A percentile compares a stretch with the other conserved stretches of the same genome.
These are phyloP conservation scores for Diorhabda elongata DNA, from an alignment of 1,140 invertebrate species.

Conservation along the genomic window DNA sequence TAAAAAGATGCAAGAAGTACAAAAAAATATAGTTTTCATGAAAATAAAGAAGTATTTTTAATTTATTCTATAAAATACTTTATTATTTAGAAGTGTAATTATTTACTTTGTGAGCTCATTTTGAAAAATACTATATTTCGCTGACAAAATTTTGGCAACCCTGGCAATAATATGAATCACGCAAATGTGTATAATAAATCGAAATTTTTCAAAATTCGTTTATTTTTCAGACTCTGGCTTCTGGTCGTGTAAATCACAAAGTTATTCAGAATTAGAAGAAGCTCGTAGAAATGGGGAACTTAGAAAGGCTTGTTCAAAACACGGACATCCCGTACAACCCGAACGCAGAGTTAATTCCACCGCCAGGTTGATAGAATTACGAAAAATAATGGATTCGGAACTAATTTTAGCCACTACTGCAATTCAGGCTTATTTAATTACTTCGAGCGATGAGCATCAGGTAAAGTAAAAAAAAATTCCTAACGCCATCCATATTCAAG, in stretches of 20 bases:
- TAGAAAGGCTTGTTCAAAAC: slow-evolving; percentile 39
- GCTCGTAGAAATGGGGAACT: slow-evolving; percentile 32
- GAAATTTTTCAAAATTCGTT: neutral
- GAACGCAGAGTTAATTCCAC: slow-evolving; percentile 39
- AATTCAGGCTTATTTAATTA: slow-evolving; percentile 71
- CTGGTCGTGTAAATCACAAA: neutral
- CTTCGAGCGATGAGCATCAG: slow-evolving; percentile 76
- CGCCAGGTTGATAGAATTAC: slow-evolving; percentile 51
- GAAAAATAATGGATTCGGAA: slow-evolving; percentile 63
- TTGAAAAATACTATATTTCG: no score
- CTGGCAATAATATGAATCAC: no score
- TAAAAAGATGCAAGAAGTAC: no score
- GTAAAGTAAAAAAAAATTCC: slow-evolving; percentile 42
- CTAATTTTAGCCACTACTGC: slow-evolving; percentile 58
- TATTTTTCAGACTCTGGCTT: neutral
- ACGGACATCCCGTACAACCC: slow-evolving; percentile 34
- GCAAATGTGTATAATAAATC: neutral
- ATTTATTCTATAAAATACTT: no score
- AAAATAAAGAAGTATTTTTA: no score
- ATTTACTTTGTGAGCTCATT: no score
- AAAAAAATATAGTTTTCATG: no score
- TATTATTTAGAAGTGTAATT: no score
- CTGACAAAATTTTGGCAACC: no score
- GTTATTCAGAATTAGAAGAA: slow-evolving; percentile 15
- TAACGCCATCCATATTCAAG: no score